phyloP scores from a whole-genome alignment of 2,888 invertebrate species.

The Cybosia mesomella region DNA sequence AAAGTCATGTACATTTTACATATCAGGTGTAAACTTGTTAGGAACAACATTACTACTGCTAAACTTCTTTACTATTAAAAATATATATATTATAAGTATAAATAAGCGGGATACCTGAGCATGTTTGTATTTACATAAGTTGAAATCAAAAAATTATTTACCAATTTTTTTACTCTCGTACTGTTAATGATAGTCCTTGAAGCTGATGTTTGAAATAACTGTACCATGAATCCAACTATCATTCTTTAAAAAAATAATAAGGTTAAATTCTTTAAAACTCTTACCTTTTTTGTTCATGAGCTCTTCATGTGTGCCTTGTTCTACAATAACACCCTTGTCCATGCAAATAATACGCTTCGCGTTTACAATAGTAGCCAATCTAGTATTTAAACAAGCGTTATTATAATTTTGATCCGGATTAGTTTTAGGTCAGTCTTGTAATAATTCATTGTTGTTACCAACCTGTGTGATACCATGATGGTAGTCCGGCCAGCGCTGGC shows the following conservation, averaged over 20 bases:
- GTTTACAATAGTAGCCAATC: slow-evolving; percentile 90
- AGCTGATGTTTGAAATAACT: neutral
- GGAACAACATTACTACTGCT: too few species aligned
- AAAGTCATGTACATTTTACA: too few species aligned
- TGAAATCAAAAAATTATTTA: too few species aligned
- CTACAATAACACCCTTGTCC: slow-evolving; percentile 90
- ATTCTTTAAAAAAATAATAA: neutral
- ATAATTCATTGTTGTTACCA: slow-evolving; percentile 3
- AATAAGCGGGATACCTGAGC: too few species aligned
- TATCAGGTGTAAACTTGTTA: too few species aligned
- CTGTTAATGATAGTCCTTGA: neutral
- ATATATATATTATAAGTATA: too few species aligned
- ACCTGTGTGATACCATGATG: slow-evolving; percentile 90
- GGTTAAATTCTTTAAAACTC: neutral
- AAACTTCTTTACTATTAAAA: too few species aligned
- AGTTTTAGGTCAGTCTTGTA: neutral
- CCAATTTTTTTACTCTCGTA: neutral
- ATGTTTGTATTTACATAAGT: too few species aligned
- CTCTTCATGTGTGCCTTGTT: slow-evolving; percentile 91
- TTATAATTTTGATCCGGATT: neutral
- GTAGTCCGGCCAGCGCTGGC: slow-evolving; percentile 91
- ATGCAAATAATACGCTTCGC: slow-evolving; percentile 91
- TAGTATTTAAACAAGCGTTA: slow-evolving; percentile 45
- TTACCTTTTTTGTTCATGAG: slow-evolving; percentile 89
- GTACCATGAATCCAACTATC: neutral